These are phyloP conservation scores for Micromesistius poutassou DNA, from an alignment of 2,797 vertebrate genomes.

Conservation along the genomic window DNA sequence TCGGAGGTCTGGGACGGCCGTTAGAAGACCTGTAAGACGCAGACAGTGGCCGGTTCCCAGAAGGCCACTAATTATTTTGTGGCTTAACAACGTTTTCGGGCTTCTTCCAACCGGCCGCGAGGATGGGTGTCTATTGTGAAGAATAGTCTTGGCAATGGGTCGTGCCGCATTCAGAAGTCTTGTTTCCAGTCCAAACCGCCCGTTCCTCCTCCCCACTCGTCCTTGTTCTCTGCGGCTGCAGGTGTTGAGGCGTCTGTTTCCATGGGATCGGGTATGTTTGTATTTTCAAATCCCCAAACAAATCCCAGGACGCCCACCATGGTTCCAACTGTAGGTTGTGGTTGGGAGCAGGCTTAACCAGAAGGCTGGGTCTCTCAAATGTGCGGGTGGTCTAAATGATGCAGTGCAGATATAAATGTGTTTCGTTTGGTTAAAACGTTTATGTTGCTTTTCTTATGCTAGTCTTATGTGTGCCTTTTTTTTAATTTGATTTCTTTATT, in stretches of 20 bases:
- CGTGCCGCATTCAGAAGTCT: background rate
- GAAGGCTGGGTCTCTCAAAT: background rate
- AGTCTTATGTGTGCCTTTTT: conserved; percentile 48
- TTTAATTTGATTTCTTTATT: background rate
- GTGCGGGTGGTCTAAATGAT: background rate
- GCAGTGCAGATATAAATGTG: background rate
- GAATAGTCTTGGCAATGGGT: too few species aligned
- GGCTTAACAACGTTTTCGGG: too few species aligned
- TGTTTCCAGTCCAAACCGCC: background rate
- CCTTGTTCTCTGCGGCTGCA: too few species aligned
- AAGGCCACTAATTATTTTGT: too few species aligned
- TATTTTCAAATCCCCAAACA: background rate
- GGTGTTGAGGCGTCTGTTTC: background rate
- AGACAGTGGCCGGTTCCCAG: too few species aligned
- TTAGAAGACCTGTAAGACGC: too few species aligned
- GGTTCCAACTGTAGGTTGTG: background rate
- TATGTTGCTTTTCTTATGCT: conserved; percentile 16
- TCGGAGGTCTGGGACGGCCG: too few species aligned
- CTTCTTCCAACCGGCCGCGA: too few species aligned
- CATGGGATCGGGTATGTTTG: background rate
- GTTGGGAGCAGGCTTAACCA: too few species aligned
- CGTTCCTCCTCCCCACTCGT: background rate
- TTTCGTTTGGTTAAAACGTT: background rate
- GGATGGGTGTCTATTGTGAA: too few species aligned
- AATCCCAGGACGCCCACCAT: background rate